Conservation (phyloP, 1,140 invertebrate species). For the Drusus annulatus region DNA sequence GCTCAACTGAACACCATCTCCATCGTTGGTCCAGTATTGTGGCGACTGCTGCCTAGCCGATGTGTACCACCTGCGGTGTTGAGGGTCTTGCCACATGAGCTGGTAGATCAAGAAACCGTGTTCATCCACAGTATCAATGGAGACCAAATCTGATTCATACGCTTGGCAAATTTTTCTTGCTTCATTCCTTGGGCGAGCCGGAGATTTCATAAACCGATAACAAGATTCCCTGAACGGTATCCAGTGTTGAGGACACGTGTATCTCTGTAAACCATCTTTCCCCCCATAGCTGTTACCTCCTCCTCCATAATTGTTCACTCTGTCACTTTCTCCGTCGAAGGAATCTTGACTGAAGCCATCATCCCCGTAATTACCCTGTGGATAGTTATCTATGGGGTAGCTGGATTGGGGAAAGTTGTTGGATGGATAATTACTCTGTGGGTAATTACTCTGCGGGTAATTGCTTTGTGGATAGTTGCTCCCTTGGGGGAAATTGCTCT, state of each 20-base stretch:
- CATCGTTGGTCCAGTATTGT: constrained; percentile 88
- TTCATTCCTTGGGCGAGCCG: constrained; percentile 82
- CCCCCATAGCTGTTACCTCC: constrained; percentile 65
- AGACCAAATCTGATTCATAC: constrained; percentile 85
- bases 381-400: constrained; percentile 15
- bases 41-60: constrained; percentile 81
- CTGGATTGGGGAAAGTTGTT: constrained; percentile 17
- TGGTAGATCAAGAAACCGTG: constrained; percentile 88
- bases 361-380: constrained; percentile 39
- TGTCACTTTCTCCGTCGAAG: constrained; percentile 61
- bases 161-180: constrained; percentile 86
- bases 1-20: constrained; percentile 81
- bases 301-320: constrained; percentile 63
- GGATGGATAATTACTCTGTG: constrained; percentile 41
- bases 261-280: constrained; percentile 67
- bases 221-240: constrained; percentile 80
- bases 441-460: background rate
- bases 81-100: constrained; percentile 85
- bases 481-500: constrained; percentile 39
- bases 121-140: constrained; percentile 87
- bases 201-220: constrained; percentile 91
- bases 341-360: constrained; percentile 43
- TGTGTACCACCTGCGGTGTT: constrained; percentile 90
- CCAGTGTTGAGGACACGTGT: constrained; percentile 88
- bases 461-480: constrained; percentile 37